These are phyloP conservation scores for Pipa parva DNA, from an alignment of 2,113 vertebrate genomes.

Conservation along the genomic window DNA sequence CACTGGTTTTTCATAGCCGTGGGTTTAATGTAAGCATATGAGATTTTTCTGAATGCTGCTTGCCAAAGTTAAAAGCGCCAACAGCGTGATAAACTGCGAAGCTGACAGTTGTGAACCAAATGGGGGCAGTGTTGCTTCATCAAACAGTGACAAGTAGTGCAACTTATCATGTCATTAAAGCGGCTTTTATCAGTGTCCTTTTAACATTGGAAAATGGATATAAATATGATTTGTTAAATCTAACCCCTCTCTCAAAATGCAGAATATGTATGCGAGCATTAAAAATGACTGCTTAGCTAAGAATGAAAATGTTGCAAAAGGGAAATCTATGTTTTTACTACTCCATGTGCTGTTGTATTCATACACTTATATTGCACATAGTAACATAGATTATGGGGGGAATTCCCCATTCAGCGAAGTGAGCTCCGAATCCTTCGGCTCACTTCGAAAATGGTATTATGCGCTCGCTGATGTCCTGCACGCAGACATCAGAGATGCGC, in stretches of 20 bases:
- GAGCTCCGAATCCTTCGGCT: too few species aligned
- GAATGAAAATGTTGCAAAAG: background rate
- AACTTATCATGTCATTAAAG: background rate
- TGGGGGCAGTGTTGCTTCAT: conserved; percentile 64
- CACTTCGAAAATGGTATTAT: too few species aligned
- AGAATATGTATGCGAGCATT: conserved; percentile 43
- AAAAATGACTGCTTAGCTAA: conserved; percentile 24
- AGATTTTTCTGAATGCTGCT: too few species aligned
- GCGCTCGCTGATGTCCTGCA: too few species aligned
- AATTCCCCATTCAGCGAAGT: too few species aligned
- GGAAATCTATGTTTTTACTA: background rate
- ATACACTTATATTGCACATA: too few species aligned
- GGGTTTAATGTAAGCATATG: too few species aligned
- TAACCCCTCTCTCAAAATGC: conserved; percentile 47
- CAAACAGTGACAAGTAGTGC: conserved; percentile 23
- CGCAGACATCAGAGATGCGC: too few species aligned
- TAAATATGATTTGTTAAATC: conserved; percentile 57
- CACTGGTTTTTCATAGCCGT: too few species aligned
- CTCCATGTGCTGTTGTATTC: background rate
- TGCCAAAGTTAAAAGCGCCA: too few species aligned
- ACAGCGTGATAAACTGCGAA: conserved; percentile 1
- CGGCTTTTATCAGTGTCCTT: conserved; percentile 34
- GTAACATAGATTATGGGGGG: too few species aligned
- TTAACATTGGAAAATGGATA: conserved; percentile 46
- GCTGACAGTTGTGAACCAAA: conserved; percentile 45